Base-by-base conservation (phyloP, 2,797 vertebrate genomes). In the Centroberyx gerrardi region DNA sequence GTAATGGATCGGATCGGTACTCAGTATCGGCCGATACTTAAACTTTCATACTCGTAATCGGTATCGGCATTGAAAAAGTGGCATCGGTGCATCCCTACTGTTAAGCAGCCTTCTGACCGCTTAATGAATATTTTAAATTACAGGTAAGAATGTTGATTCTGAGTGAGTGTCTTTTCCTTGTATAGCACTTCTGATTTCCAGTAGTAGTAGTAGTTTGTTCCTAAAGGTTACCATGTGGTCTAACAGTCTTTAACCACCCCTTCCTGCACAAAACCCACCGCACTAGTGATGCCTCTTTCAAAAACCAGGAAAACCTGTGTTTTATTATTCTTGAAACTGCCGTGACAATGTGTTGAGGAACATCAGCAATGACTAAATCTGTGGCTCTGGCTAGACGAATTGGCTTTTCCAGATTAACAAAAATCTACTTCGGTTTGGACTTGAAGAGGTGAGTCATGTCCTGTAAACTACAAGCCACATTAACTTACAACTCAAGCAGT, bases 391-490 rank as follows among this genome's bases (percentile, higher is more conserved):
- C 22, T 22, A 12, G 22, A 4, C 22, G 49, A 52, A 52, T 10
- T 4, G 49, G 18, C n/a, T 52, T 52, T 52, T 52, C 22, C 49
- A 27, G 49, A 52, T 52, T 46, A 46, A 46, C 44, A 15, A 10
- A 52, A 18, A 7, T 52, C 49, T 18, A 52, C 2, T 27, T 18
- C 3, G 7, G 49, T 52, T 52, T 52, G 18, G 49, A 22, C 83
- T 93, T 93, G 92, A 94, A 88, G 28, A 48, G 52, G 78, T 44
- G 69, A 48, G 36, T 70, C 15, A 62, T 1, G 51, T 58, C 52
- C 62, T 58, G 42, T 40, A 38, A 40, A 8, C 56, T 18, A 54
- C 17, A 1, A 52, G 10, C n/a, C 14, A 60, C 9, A 61, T 61
- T 38, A 61, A 22, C 38, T 55, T 40, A 71, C 62, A 61, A 18